Base-by-base conservation (phyloP, 2,888 invertebrate species). In the Rhyacophila evoluta region DNA sequence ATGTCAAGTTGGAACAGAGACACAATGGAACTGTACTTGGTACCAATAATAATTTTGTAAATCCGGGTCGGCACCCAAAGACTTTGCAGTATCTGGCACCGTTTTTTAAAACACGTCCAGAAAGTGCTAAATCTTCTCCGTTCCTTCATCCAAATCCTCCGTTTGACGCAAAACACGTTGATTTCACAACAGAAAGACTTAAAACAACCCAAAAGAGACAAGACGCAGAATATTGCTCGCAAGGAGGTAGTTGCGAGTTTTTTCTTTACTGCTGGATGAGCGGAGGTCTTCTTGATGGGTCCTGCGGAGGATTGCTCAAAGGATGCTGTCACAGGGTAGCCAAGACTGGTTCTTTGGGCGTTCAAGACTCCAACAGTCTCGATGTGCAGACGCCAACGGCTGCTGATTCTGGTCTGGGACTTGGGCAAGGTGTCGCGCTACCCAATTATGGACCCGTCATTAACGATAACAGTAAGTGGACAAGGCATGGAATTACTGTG, bases 251-350 rank as follows among this genome's bases (percentile, higher is more conserved):
- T 83, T 97, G 97, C 87, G 96, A 97, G 88, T 96, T 97, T 90
- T 96, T 97, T 91, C 91, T 97, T 85, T 93, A 94, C 88, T 97
- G 97, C 89, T 97, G 97, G 97, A 93, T 97, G 92, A 92, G 94
- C 80, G 95, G 96, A 83, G 97, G 97, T 80, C 91, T 96, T 79
- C 90, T 97, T 85, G 96, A 96, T 85, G 95, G 95, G 83, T 92
- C 95, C 83, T 97, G 97, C 87, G 93, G 94, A 83, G 93, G 94
- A 82, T 90, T 97, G 83, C 91, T 97, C 84, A 94, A 93, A 86
- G 96, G 96, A 83, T 97, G 97, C 91, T 97, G 97, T 88, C 94
- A 95, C 86, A 93, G 95, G 87, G 91, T 92, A 79, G 92, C 93
- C 11, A 94, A 94, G 85, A 91, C 92, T 81, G 89, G 90, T 72